A percentile compares a stretch with the other conserved stretches of the same genome.
phyloP scores from a whole-genome alignment of 2,797 vertebrate genomes.

The Nothura maculosa region DNA sequence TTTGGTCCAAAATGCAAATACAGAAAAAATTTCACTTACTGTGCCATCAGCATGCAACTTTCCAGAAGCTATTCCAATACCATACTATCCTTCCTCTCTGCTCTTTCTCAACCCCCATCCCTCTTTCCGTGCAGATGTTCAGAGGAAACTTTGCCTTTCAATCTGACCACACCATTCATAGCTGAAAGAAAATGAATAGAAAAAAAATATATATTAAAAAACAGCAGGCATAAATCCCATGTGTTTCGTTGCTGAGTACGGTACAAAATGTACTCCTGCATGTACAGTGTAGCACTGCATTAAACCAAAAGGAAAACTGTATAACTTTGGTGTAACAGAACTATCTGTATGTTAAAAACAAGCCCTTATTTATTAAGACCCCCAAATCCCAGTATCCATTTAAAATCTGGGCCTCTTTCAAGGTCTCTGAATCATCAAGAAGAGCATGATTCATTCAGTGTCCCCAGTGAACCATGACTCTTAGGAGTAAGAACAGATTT shows the following conservation, averaged over 20 bases:
- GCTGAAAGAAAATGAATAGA: neutral
- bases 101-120: constrained; percentile 10
- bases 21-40: constrained; percentile 57
- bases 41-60: constrained; percentile 53
- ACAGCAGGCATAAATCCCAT: neutral
- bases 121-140: neutral
- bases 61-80: constrained; percentile 60
- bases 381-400: constrained; percentile 44
- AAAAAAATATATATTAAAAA: neutral
- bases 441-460: constrained; percentile 66
- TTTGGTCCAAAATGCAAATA: constrained; percentile 65
- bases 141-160: constrained; percentile 15
- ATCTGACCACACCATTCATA: neutral
- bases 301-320: constrained; percentile 24
- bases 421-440: constrained; percentile 64
- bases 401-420: constrained; percentile 63
- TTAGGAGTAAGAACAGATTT: constrained; percentile 57
- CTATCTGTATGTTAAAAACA: constrained; percentile 58
- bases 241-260: neutral
- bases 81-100: constrained; percentile 6
- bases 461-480: neutral
- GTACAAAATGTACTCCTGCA: constrained; percentile 52
- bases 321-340: neutral
- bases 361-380: constrained; percentile 56
- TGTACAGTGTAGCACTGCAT: neutral